Evolutionary conservation across 1,140 invertebrate species (phyloP).

Genomic region (Homarus americanus): DNA sequence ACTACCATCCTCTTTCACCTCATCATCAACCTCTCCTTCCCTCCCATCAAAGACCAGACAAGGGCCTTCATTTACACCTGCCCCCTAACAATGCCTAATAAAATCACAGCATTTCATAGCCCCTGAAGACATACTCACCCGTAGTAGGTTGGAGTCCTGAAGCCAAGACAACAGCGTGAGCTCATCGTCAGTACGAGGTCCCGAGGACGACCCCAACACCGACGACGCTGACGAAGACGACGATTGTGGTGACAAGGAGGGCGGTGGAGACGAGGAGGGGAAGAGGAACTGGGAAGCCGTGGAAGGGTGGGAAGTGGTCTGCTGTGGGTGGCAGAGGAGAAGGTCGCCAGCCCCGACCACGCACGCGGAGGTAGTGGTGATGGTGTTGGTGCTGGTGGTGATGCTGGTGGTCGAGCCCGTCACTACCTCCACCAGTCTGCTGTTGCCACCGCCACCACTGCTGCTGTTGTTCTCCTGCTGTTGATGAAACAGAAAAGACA

Average conservation of each 20-base stretch:
- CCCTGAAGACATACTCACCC: conserved; percentile 28
- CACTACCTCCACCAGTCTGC: conserved; percentile 11
- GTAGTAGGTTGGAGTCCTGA: conserved; percentile 91
- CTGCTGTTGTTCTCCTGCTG: too few species aligned
- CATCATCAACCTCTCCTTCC: too few species aligned
- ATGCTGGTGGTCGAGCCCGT: not conserved
- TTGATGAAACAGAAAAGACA: too few species aligned
- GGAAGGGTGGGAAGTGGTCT: conserved; percentile 1
- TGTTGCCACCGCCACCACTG: too few species aligned
- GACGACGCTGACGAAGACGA: conserved; percentile 40
- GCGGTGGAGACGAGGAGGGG: conserved; percentile 18
- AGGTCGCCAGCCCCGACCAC: conserved; percentile 2
- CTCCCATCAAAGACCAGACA: too few species aligned
- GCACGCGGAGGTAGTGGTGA: conserved; percentile 16
- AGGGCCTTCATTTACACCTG: too few species aligned
- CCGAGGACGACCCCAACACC: not conserved
- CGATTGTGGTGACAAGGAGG: conserved; percentile 32
- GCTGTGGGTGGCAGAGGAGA: not conserved
- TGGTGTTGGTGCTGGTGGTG: conserved; percentile 8
- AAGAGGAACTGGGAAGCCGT: not conserved
- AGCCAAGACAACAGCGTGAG: conserved; percentile 93
- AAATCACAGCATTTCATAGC: too few species aligned
- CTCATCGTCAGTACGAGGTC: conserved; percentile 85
- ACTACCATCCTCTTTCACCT: too few species aligned
- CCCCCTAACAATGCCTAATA: too few species aligned